Percentiles rank a stretch among this genome's conserved stretches.
phyloP scores from a whole-genome alignment of 2,113 vertebrate species.

The Cyanocitta stelleri region DNA sequence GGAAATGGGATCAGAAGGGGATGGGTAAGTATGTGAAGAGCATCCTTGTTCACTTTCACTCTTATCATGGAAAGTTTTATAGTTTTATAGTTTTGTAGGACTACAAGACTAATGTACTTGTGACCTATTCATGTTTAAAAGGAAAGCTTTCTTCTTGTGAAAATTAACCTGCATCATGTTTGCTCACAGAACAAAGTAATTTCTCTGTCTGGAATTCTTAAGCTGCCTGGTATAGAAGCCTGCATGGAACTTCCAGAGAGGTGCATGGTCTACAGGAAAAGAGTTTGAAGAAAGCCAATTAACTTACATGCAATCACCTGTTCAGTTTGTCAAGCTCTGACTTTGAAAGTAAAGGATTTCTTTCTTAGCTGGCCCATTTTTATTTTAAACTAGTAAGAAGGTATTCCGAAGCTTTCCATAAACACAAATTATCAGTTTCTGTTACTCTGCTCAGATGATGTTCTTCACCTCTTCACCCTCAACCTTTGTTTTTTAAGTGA shows the following conservation, averaged over 20 bases:
- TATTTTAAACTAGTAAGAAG: not conserved
- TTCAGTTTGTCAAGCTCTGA: not conserved
- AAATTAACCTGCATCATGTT: not conserved
- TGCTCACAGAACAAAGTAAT: not conserved
- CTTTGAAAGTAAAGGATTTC: not conserved
- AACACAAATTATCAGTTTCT: not conserved
- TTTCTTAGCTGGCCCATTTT: not conserved
- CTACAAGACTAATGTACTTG: not conserved
- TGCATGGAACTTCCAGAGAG: not conserved
- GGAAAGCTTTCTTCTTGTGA: not conserved
- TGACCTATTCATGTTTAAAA: not conserved
- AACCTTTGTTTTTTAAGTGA: not conserved
- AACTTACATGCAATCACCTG: accelerated
- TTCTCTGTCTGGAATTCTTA: not conserved
- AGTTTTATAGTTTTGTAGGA: too few species aligned
- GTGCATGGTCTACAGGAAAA: not conserved
- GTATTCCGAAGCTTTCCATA: not conserved
- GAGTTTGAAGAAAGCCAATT: not conserved
- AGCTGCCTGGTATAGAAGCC: not conserved
- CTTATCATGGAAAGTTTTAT: not conserved
- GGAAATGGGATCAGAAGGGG: not conserved
- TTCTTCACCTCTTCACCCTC: accelerated
- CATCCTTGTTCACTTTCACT: not conserved
- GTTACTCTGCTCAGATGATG: not conserved
- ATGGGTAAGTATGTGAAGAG: not conserved